phyloP scores from a whole-genome alignment of 2,113 vertebrate genomes.

The Nesoenas mayeri region DNA sequence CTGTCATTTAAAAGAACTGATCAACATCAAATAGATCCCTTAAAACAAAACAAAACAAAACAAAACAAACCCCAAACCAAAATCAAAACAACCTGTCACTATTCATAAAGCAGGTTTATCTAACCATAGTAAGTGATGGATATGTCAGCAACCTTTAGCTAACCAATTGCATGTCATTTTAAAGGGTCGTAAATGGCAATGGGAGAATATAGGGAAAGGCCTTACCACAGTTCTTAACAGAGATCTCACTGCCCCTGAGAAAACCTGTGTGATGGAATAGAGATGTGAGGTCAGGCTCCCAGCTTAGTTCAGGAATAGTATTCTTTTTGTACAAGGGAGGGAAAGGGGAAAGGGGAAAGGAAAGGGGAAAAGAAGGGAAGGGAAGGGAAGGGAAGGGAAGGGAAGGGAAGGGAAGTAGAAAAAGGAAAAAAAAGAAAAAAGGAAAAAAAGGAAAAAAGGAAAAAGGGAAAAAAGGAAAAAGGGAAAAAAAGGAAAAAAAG shows the following conservation, averaged over 20 bases:
- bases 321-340: background rate
- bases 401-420: too few species aligned
- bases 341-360: too few species aligned
- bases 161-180: background rate
- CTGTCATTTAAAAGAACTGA: slow-evolving; percentile 51
- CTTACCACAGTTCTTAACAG: background rate
- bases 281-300: background rate
- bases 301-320: background rate
- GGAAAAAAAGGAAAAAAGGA: too few species aligned
- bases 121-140: slow-evolving; percentile 14
- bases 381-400: too few species aligned
- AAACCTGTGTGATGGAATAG: background rate
- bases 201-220: background rate
- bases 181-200: slow-evolving; percentile 9
- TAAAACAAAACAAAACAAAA: background rate
- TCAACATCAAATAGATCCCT: slow-evolving; percentile 36
- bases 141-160: slow-evolving; percentile 25
- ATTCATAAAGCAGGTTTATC: slow-evolving; percentile 19
- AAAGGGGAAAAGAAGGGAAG: background rate
- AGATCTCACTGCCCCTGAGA: background rate
- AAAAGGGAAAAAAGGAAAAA: background rate
- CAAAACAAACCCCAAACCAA: too few species aligned
- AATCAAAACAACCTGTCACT: background rate
- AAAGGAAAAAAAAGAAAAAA: too few species aligned
- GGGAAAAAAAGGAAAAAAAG: too few species aligned